Conservation (phyloP, 1,140 invertebrate genomes). For the Globodera ellingtonae region DNA sequence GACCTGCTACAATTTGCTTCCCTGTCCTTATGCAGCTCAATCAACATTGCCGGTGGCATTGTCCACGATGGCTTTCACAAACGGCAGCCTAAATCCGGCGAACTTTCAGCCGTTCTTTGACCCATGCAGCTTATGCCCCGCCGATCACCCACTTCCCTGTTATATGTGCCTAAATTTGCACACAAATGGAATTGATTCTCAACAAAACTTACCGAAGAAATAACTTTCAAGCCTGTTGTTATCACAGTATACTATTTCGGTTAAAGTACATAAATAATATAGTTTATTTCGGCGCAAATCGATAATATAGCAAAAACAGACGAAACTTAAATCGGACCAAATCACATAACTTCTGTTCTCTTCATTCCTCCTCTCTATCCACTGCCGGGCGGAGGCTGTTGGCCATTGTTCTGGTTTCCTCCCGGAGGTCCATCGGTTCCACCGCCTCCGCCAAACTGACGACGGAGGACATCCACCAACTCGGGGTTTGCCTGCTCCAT, state of each 20-base stretch:
- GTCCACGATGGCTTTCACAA: neutral
- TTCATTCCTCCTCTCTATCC: neutral
- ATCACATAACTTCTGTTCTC: neutral
- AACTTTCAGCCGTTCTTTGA: neutral
- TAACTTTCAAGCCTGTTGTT: neutral
- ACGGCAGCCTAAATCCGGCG: neutral
- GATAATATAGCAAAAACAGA: neutral
- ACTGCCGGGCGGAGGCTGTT: conserved; percentile 13
- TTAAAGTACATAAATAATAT: neutral
- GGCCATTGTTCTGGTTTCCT: neutral
- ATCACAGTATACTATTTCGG: neutral
- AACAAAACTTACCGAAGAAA: neutral
- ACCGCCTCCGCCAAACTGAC: conserved; percentile 33
- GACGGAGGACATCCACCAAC: conserved; percentile 46
- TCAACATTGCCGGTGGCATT: neutral
- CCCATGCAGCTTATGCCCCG: conserved; percentile 17
- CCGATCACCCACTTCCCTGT: conserved; percentile 17
- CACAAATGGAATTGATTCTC: neutral
- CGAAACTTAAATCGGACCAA: neutral
- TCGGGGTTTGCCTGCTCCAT: conserved; percentile 35
- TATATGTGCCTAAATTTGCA: conserved; percentile 27
- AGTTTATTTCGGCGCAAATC: neutral
- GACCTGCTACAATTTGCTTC: conserved; percentile 23
- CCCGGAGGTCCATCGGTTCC: neutral
- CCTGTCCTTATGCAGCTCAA: neutral